Percentiles rank a stretch among this genome's conserved stretches.
Evolutionary conservation across 2,888 invertebrate genomes (phyloP).

Genomic region (Sialis lutaria): DNA sequence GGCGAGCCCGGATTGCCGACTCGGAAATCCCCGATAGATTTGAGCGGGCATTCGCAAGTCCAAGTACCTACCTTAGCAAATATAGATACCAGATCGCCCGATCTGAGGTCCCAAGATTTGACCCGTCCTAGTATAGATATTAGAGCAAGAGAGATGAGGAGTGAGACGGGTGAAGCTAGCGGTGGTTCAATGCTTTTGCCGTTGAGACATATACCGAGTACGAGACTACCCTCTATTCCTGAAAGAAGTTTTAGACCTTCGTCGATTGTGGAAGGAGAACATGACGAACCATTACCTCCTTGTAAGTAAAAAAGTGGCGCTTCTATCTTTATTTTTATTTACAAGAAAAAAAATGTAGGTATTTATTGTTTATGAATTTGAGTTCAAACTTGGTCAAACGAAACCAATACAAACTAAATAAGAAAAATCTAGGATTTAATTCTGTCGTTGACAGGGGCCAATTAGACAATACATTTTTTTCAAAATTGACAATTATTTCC

Average conservation of each 20-base stretch:
- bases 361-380: no score
- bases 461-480: no score
- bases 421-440: no score
- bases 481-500: no score
- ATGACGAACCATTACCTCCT: conserved; percentile 72
- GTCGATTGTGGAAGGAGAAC: conserved; percentile 33
- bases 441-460: no score
- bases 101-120: conserved; percentile 16
- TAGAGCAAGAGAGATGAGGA: conserved; percentile 15
- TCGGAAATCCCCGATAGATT: background rate
- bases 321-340: no score
- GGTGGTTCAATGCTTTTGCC: conserved; percentile 33
- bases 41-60: conserved; percentile 30
- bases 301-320: conserved; percentile 33
- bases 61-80: conserved; percentile 18
- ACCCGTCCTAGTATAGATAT: conserved; percentile 14
- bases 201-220: conserved; percentile 50
- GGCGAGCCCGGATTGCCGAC: conserved; percentile 7
- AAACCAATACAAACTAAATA: no score
- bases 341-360: no score
- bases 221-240: conserved; percentile 65
- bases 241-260: conserved; percentile 39
- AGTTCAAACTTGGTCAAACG: no score
- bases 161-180: conserved; percentile 25
- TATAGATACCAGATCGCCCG: conserved; percentile 29